Evolutionary conservation across 2,888 invertebrate genomes (phyloP), one percentile per base, ranked within the genome.

Genomic region (Hemaris fuciformis): DNA sequence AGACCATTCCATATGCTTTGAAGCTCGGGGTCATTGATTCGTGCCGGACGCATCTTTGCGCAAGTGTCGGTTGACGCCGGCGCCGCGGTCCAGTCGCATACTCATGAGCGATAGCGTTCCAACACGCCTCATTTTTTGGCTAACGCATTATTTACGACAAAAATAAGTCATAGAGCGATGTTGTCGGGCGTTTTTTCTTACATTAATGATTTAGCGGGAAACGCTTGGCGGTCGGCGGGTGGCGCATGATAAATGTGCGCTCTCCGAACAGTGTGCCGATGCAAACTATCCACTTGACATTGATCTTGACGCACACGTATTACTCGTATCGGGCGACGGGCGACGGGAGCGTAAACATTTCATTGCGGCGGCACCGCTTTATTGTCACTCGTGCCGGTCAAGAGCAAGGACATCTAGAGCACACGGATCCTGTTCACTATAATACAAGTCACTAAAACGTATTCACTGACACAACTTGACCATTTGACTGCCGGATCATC

Each of bases 21-120:
- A 68, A 67, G 66, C 38, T 60, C 60, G 71, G 72, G 82, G 80
- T 84, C 82, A 83, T 78, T 76, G 81, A 75, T 79, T 72, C 79
- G 71, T 70, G 72, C 68, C 66, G 66, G 66, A 61, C 72, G 76
- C 74, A 78, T 62, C 67, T 74, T 62, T 62, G 67, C 58, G 62
- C 53, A 53, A 18, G 10, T 38, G 45, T 23, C 22, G 41, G 57
- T 41, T 42, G 57, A 38, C 41, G 57, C 38, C 38, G 41, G 57
- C 23, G 38, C 57, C 57, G 41, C 27, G 25, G 8, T 5, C 27
- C 27, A 31, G 15, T 41, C 57, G 41, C 15, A 25, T 6, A 10
- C 38, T 25, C 23, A 15, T 42, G 41, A 57, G 23, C 38, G 23
- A 13, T 10, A 41, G 57, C 23, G 31, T 31, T 31, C 27, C n/a